A percentile compares a stretch with the other conserved stretches of the same genome.
These are phyloP conservation scores for Chaetops frenatus DNA, from an alignment of 2,113 vertebrate genomes.

Conservation along the genomic window DNA sequence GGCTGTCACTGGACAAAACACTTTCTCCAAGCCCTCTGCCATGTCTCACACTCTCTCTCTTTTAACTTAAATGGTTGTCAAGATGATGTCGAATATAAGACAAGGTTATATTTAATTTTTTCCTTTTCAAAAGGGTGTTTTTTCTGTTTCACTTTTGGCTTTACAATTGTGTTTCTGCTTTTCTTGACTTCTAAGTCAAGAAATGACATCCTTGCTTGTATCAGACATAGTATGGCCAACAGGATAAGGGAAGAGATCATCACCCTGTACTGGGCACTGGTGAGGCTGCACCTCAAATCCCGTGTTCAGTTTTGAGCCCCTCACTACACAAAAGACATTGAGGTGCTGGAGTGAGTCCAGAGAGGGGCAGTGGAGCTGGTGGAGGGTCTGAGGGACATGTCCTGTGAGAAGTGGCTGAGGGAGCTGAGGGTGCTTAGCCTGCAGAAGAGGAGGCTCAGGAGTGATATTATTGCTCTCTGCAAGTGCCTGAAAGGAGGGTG, in stretches of 20 bases:
- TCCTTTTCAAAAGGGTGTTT: background rate
- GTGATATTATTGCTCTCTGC: no score
- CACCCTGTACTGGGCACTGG: background rate
- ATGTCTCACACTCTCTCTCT: background rate
- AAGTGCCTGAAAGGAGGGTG: background rate
- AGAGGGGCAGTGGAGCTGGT: background rate
- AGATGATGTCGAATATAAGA: background rate
- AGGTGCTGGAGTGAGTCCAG: background rate
- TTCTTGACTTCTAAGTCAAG: background rate
- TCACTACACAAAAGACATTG: background rate
- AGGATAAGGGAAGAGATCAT: rapidly evolving
- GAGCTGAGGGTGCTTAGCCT: background rate
- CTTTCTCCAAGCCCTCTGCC: background rate
- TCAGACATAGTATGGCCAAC: background rate
- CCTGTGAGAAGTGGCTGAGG: background rate
- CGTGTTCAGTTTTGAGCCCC: background rate
- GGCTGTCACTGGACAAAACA: background rate
- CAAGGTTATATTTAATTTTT: background rate
- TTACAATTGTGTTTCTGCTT: background rate
- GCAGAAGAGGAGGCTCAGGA: background rate
- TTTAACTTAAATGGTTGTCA: background rate
- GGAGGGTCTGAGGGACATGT: background rate
- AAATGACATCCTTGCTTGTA: background rate
- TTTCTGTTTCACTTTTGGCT: background rate
- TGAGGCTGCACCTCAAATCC: background rate